Conservation (phyloP, 2,888 invertebrate genomes). For the Melanchra persicariae region DNA sequence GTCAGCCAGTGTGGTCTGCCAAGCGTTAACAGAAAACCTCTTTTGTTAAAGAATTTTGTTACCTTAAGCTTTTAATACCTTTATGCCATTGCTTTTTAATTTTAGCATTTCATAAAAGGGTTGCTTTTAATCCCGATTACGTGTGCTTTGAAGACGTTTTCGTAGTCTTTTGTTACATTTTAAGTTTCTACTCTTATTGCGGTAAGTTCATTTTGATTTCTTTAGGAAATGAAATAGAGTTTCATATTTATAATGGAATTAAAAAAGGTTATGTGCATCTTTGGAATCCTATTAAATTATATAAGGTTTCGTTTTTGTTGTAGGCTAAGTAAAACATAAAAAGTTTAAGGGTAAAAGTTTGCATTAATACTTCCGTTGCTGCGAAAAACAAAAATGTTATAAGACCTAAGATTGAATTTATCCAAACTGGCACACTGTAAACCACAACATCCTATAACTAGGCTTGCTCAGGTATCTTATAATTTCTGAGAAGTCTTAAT, state of each 20-base stretch:
- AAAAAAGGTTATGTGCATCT: constrained; percentile 66
- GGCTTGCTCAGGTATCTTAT: constrained; percentile 58
- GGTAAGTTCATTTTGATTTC: constrained; percentile 75
- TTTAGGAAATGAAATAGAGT: constrained; percentile 59
- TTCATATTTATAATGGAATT: constrained; percentile 70
- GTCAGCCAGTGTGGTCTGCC: constrained; percentile 89
- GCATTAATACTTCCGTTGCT: neutral
- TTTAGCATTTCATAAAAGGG: constrained; percentile 88
- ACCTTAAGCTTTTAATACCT: constrained; percentile 90
- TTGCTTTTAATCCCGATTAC: constrained; percentile 87
- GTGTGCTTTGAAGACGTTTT: constrained; percentile 80
- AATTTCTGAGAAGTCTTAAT: constrained; percentile 72
- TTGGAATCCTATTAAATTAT: constrained; percentile 67
- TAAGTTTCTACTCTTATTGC: constrained; percentile 78
- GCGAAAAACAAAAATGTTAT: neutral
- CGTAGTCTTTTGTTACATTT: constrained; percentile 78
- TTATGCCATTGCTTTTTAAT: constrained; percentile 90
- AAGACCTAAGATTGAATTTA: constrained; percentile 13
- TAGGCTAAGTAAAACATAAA: neutral
- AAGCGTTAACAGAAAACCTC: constrained; percentile 87
- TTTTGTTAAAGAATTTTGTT: constrained; percentile 87
- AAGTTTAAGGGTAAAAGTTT: neutral
- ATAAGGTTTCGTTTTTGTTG: constrained; percentile 4
- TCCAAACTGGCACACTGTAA: constrained; percentile 18
- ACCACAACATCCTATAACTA: constrained; percentile 60